These are phyloP conservation scores for Netelia melanura DNA, from an alignment of 2,888 invertebrate species.

Conservation along the genomic window DNA sequence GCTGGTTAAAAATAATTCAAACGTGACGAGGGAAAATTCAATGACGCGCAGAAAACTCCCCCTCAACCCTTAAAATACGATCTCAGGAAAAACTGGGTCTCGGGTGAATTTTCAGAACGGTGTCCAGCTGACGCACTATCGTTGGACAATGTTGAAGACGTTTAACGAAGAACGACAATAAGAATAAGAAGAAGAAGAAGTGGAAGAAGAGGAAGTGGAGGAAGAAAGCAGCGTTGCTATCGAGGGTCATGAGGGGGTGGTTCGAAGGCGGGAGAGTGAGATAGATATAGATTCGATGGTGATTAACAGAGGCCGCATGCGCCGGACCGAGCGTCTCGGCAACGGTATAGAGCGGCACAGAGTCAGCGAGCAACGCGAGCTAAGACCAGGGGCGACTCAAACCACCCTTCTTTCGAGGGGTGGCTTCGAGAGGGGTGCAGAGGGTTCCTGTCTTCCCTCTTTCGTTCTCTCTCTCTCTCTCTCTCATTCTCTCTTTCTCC, in stretches of 20 bases:
- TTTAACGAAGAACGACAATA: slow-evolving; percentile 11
- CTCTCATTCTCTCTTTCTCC: slow-evolving; percentile 38
- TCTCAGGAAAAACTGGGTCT: neutral
- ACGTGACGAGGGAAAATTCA: neutral
- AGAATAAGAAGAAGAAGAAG: slow-evolving; percentile 9
- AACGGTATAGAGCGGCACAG: slow-evolving; percentile 67
- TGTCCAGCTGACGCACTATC: neutral
- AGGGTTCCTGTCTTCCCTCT: slow-evolving; percentile 54
- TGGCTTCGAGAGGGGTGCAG: slow-evolving; percentile 61
- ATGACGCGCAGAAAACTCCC: neutral
- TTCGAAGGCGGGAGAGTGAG: slow-evolving; percentile 68
- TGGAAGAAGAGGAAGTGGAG: neutral
- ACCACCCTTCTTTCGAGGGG: slow-evolving; percentile 75
- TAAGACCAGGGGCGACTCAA: slow-evolving; percentile 79
- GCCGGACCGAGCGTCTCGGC: slow-evolving; percentile 74
- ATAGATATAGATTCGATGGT: slow-evolving; percentile 72
- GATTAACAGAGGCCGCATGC: slow-evolving; percentile 82
- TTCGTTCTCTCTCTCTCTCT: slow-evolving; percentile 50
- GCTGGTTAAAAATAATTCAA: too few relatives aligned
- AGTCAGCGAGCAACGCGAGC: slow-evolving; percentile 71
- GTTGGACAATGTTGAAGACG: slow-evolving; percentile 30
- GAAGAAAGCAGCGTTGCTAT: neutral
- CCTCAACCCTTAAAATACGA: neutral
- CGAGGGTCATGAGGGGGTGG: slow-evolving; percentile 32
- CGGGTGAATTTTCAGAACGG: neutral